Conservation (phyloP, 2,888 invertebrate genomes). For the Erebia ligea region DNA sequence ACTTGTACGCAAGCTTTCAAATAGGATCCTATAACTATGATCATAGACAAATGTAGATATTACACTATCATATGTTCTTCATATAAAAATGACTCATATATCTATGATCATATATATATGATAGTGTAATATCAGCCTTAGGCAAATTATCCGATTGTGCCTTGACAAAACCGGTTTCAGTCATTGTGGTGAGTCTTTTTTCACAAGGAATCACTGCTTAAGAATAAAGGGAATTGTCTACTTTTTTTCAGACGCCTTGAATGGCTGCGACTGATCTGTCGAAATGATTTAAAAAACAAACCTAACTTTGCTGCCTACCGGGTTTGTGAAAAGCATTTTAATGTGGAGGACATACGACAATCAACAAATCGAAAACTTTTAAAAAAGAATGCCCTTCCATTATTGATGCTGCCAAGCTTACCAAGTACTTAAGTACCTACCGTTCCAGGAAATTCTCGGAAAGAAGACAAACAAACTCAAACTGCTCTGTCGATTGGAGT, state of each 20-base stretch:
- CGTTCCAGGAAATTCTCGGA: neutral
- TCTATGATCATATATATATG: too few relatives aligned
- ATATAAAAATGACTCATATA: too few relatives aligned
- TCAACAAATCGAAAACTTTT: conserved; percentile 6
- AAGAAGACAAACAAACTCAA: conserved; percentile 10
- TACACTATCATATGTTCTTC: too few relatives aligned
- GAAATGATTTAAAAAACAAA: conserved; percentile 10
- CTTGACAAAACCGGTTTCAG: too few relatives aligned
- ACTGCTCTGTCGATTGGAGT: neutral
- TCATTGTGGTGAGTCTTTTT: too few relatives aligned
- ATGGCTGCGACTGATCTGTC: neutral
- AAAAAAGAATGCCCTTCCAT: conserved; percentile 6
- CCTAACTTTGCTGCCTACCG: neutral
- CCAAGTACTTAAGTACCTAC: too few relatives aligned
- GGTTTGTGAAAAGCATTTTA: conserved; percentile 9
- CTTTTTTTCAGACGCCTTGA: conserved; percentile 8
- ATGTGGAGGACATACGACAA: neutral
- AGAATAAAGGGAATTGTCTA: neutral
- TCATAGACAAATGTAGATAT: too few relatives aligned
- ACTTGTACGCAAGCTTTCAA: too few relatives aligned
- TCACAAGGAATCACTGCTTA: too few relatives aligned
- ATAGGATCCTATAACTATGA: too few relatives aligned
- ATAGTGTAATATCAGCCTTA: too few relatives aligned
- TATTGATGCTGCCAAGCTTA: conserved; percentile 1
- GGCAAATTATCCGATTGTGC: too few relatives aligned